Evolutionary conservation across 2,797 vertebrate species (phyloP).

Genomic region (Channa striata): DNA sequence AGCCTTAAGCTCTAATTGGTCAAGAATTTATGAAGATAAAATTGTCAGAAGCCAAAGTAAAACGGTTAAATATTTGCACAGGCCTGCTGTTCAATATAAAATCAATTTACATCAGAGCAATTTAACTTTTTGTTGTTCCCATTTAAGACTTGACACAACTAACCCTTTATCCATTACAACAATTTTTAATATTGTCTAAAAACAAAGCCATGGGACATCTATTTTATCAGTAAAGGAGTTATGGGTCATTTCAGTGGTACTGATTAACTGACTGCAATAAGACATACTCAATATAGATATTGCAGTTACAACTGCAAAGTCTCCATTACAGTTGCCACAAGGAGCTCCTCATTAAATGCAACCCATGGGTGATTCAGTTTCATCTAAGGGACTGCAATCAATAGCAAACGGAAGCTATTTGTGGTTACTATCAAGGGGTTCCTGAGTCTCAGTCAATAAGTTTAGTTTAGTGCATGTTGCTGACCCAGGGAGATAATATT

Average conservation of each 20-base stretch:
- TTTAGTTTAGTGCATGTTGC: conserved; percentile 55
- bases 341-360: conserved; percentile 74
- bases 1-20: conserved; percentile 10
- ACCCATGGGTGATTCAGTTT: conserved; percentile 72
- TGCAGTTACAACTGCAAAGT: conserved; percentile 62
- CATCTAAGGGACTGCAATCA: conserved; percentile 70
- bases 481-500: conserved; percentile 48
- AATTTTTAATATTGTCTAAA: conserved; percentile 13
- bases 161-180: conserved; percentile 15
- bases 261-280: conserved; percentile 60
- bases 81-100: conserved; percentile 13
- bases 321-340: conserved; percentile 70
- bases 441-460: conserved; percentile 69
- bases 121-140: conserved; percentile 14
- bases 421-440: conserved; percentile 60
- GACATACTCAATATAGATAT: conserved; percentile 62
- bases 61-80: conserved; percentile 26
- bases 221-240: conserved; percentile 41
- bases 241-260: conserved; percentile 37
- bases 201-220: conserved; percentile 37
- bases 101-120: conserved; percentile 22
- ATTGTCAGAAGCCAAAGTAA: conserved; percentile 31
- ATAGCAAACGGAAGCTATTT: conserved; percentile 70
- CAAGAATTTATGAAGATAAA: conserved; percentile 38
- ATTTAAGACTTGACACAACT: conserved; percentile 8